These are phyloP conservation scores for Amphilophus citrinellus DNA, from an alignment of 2,113 vertebrate species.

Conservation along the genomic window DNA sequence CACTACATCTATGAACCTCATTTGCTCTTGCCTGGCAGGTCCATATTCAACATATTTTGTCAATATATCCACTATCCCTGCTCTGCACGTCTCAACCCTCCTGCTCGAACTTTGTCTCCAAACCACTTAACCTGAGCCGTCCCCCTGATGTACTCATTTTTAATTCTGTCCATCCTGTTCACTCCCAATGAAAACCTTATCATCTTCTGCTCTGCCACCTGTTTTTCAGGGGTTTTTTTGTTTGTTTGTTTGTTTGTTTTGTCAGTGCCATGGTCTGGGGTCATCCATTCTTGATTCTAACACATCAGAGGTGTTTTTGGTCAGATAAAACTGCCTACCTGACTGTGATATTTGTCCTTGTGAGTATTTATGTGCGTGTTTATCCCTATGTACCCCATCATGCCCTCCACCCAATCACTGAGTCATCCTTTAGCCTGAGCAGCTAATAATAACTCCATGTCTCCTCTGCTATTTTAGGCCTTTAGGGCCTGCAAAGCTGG, in stretches of 20 bases:
- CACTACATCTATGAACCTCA: no score
- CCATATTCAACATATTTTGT: not conserved
- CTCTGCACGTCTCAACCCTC: no score
- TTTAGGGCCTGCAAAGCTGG: conserved; percentile 27
- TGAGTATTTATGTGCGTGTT: conserved; percentile 20
- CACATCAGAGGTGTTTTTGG: not conserved
- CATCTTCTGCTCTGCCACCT: not conserved
- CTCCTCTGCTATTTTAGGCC: conserved; percentile 67
- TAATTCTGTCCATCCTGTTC: not conserved
- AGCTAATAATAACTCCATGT: conserved; percentile 69
- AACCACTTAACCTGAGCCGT: no score
- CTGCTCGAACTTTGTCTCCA: no score
- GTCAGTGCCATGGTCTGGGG: not conserved
- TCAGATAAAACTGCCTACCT: not conserved
- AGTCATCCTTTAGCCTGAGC: conserved; percentile 63
- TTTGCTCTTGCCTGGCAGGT: not conserved
- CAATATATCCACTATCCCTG: no score
- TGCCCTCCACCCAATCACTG: conserved; percentile 44
- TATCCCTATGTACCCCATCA: conserved; percentile 26
- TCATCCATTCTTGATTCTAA: not conserved
- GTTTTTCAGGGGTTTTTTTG: not conserved
- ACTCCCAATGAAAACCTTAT: not conserved
- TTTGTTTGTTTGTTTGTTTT: not conserved
- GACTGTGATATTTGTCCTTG: conserved; percentile 9
- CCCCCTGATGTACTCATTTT: not conserved